Base-by-base conservation (phyloP, 2,888 invertebrate species). In the Balanococcus diminutus region DNA sequence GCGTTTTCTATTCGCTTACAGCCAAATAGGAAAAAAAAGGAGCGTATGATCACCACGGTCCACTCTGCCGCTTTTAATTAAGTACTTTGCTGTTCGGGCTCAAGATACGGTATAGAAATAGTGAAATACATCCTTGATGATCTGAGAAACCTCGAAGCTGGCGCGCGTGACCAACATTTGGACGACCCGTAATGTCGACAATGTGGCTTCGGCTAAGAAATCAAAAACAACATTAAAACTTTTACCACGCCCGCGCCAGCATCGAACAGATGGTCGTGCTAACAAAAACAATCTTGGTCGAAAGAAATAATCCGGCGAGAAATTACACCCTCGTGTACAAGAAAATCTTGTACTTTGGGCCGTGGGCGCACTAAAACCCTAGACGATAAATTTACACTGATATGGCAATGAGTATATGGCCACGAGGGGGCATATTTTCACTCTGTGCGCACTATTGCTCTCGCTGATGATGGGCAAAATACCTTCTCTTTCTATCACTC, bases 281-380 rank as follows among this genome's bases (percentile, higher is more conserved):
- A 61, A 61, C 61, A 61, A 61, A 61, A 61, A 61, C 61, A 61
- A 61, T 61, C 61, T 61, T 61, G 14, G 61, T 25, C 61, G 61
- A 61, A 61, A 61, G 61, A 61, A 61, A 61, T 25, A 61, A 22
- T 61, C 61, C 61, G 61, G 11, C 22, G 25, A 25, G 61, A 61
- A 61, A 61, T 61, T 61, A 61, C 19, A 25, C 61, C 22, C 19
- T 25, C 22, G 61, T 61, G 22, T 61, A 25, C 22, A 8, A 11
- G 22, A 61, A 61, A 61, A 61, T 61, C 61, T 61, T 11, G 61
- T 61, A 61, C 61, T 25, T 61, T 22, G 9, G 61, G 22, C 25
- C 25, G 2, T 61, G 9, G 25, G 25, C 25, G 46, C 8, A 46
- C 9, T 61, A 61, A 61, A 61, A 61, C 19, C 61, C 25, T 25